Conservation (phyloP, 2,888 invertebrate genomes). For the Tenthredo scrophulariae region DNA sequence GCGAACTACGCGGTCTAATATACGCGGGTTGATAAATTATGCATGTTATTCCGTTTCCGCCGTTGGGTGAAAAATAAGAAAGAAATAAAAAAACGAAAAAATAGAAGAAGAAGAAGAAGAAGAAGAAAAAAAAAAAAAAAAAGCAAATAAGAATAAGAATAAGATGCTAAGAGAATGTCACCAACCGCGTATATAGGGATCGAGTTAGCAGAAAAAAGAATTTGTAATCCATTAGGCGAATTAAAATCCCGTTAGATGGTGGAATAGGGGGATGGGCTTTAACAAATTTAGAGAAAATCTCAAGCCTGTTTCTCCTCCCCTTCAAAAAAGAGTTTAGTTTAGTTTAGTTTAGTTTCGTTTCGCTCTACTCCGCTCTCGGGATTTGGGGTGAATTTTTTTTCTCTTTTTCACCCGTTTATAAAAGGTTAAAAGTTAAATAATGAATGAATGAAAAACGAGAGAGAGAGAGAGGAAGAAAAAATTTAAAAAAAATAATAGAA, state of each 20-base stretch:
- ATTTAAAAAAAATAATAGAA: too few relatives aligned
- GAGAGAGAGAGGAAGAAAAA: not conserved
- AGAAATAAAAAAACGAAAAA: not conserved
- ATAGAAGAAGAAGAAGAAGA: not conserved
- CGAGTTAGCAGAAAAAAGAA: not conserved
- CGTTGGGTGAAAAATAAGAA: not conserved
- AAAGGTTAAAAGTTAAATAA: slow-evolving; percentile 8
- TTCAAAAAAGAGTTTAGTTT: not conserved
- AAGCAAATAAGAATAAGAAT: not conserved
- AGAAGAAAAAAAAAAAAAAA: not conserved
- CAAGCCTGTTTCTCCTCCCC: not conserved
- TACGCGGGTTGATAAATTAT: slow-evolving; percentile 16
- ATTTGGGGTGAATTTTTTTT: not conserved
- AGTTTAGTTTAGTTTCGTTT: not conserved
- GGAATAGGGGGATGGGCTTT: not conserved
- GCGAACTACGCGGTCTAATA: not conserved
- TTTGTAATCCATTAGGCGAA: slow-evolving; percentile 34
- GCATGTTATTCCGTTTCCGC: slow-evolving; percentile 16
- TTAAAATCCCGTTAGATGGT: not conserved
- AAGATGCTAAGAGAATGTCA: not conserved
- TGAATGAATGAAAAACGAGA: not conserved
- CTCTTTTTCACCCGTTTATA: not conserved
- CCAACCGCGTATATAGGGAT: not conserved
- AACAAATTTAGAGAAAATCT: slow-evolving; percentile 2
- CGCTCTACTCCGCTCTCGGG: not conserved